Percentiles rank a stretch among this genome's conserved stretches.
Conservation (phyloP, 2,888 invertebrate genomes). For the Actias luna region DNA sequence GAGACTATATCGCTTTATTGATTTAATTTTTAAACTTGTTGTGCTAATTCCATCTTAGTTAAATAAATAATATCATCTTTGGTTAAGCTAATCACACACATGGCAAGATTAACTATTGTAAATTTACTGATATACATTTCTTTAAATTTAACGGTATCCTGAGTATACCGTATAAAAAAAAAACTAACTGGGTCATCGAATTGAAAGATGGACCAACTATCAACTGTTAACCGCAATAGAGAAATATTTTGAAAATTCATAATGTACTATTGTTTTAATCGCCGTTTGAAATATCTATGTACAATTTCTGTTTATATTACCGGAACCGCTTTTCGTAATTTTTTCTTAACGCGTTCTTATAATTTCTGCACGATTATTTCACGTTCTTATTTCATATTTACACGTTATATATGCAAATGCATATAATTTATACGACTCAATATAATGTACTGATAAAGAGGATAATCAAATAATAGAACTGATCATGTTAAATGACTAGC, state of each 20-base stretch:
- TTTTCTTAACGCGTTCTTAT: not conserved
- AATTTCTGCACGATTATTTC: not conserved
- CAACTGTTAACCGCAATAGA: not conserved
- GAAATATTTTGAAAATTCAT: not conserved
- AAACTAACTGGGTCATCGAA: not conserved
- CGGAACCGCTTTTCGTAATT: not conserved
- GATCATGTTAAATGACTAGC: no score
- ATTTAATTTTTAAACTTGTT: no score
- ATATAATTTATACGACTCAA: not conserved
- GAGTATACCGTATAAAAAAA: no score
- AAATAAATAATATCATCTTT: no score
- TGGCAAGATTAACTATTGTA: no score
- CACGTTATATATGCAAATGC: not conserved
- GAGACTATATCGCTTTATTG: no score
- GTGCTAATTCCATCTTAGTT: no score
- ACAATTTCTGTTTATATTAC: conserved; percentile 1
- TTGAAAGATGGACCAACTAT: not conserved
- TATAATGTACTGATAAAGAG: no score
- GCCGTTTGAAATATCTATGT: not conserved
- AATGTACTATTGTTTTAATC: not conserved
- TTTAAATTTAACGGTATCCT: no score
- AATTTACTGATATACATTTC: no score
- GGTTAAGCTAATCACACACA: no score
- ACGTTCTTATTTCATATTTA: not conserved
- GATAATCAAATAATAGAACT: no score